phyloP scores from a whole-genome alignment of 2,113 vertebrate species.

The Seriola rivoliana region DNA sequence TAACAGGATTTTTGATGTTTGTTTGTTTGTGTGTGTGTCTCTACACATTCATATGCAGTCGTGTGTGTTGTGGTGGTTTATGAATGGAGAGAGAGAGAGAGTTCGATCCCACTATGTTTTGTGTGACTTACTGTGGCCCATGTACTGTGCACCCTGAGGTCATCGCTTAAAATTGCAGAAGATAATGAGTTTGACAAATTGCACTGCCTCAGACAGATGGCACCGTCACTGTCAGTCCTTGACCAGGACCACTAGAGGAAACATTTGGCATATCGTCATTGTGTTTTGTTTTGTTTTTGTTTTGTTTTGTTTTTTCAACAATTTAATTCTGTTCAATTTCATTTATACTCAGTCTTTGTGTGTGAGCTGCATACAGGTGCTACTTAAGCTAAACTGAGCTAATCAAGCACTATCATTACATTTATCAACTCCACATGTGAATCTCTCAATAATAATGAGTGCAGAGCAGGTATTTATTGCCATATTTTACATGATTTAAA shows the following conservation, averaged over 20 bases:
- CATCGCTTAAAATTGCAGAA: constrained; percentile 22
- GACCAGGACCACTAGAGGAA: neutral
- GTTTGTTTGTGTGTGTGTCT: neutral
- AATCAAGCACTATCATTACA: neutral
- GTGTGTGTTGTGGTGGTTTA: neutral
- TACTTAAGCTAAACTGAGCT: no score
- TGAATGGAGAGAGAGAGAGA: constrained; percentile 10
- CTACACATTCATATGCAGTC: neutral
- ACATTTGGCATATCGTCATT: constrained; percentile 2
- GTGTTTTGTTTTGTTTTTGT: constrained; percentile 14
- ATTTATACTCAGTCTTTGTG: neutral
- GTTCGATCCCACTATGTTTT: constrained; percentile 30
- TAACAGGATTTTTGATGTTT: neutral
- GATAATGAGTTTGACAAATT: constrained; percentile 49
- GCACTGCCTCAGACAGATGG: constrained; percentile 40
- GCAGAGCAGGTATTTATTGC: neutral
- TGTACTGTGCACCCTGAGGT: constrained; percentile 39
- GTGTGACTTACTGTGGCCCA: constrained; percentile 14
- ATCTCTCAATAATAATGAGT: constrained; percentile 16
- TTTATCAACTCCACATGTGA: constrained; percentile 12
- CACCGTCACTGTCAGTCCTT: constrained; percentile 1
- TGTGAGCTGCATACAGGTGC: constrained; percentile 9
- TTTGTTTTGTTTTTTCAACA: constrained; percentile 3
- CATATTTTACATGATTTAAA: constrained; percentile 19
- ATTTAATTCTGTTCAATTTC: neutral